Conservation (phyloP, 2,888 invertebrate species). For the Spatulosminthurus flaviceps region DNA sequence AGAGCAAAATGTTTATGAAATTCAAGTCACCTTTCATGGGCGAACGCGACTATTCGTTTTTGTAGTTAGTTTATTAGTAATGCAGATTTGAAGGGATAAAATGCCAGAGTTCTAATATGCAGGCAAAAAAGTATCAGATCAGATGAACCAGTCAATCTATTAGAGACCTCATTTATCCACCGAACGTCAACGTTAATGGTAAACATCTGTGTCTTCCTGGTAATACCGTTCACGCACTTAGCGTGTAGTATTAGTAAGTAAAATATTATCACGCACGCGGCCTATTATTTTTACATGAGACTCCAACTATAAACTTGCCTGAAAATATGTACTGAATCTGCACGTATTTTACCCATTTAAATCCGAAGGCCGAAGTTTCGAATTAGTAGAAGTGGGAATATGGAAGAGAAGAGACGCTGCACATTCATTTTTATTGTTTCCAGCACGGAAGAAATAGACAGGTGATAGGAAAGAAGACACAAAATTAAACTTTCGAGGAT, state of each 20-base stretch:
- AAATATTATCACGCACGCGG: slow-evolving; percentile 14
- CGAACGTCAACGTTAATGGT: slow-evolving; percentile 36
- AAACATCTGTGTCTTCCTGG: slow-evolving; percentile 35
- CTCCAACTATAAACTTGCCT: background rate
- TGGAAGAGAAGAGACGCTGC: background rate
- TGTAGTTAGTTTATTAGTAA: background rate
- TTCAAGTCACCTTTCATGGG: background rate
- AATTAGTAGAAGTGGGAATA: background rate
- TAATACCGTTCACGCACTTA: slow-evolving; percentile 34
- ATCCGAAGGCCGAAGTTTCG: slow-evolving; percentile 26
- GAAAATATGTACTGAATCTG: background rate
- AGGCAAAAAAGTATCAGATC: slow-evolving; percentile 23
- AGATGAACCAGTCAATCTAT: slow-evolving; percentile 34
- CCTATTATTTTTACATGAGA: slow-evolving; percentile 6
- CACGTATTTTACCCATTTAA: slow-evolving; percentile 21
- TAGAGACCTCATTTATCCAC: slow-evolving; percentile 28
- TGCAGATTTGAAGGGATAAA: slow-evolving; percentile 8
- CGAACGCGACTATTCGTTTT: background rate
- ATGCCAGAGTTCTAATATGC: background rate
- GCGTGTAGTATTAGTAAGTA: slow-evolving; percentile 15
- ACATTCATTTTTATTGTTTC: slow-evolving; percentile 35
- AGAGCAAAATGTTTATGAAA: background rate
- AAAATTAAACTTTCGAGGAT: slow-evolving; percentile 28
- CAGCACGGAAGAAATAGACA: slow-evolving; percentile 36
- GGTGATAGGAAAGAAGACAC: slow-evolving; percentile 35